Conservation (phyloP, 1,140 invertebrate species). For the Euwallacea fornicatus region DNA sequence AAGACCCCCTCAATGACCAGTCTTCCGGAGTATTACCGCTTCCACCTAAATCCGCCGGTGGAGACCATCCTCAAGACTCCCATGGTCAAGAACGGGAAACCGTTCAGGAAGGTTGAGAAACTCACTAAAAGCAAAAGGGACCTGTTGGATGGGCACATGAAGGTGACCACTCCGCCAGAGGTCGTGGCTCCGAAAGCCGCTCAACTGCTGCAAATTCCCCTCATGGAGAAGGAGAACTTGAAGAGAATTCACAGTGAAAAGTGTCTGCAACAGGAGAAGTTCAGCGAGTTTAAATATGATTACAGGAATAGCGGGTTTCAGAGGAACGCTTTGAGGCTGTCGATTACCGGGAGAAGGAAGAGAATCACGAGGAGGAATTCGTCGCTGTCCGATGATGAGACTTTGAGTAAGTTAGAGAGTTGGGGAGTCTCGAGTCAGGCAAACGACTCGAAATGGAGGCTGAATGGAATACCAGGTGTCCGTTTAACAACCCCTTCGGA, state of each 20-base stretch:
- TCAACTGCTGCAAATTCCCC: conserved; percentile 59
- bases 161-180: conserved; percentile 52
- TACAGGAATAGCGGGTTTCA: conserved; percentile 44
- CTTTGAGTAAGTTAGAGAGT: conserved; percentile 19
- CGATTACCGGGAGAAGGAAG: conserved; percentile 39
- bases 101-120: conserved; percentile 34
- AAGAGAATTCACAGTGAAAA: conserved; percentile 28
- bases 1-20: conserved; percentile 54
- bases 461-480: too few relatives aligned
- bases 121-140: conserved; percentile 28
- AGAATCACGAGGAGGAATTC: conserved; percentile 31
- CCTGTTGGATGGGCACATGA: conserved; percentile 32
- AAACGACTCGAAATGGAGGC: too few relatives aligned
- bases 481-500: too few relatives aligned
- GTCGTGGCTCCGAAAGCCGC: conserved; percentile 62
- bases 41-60: conserved; percentile 29
- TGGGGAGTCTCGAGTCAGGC: too few relatives aligned
- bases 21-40: conserved; percentile 50
- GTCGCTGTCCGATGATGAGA: conserved; percentile 37
- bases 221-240: conserved; percentile 34
- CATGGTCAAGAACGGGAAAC: conserved; percentile 48
- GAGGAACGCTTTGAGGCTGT: conserved; percentile 43
- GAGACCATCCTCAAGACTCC: conserved; percentile 57
- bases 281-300: conserved; percentile 34
- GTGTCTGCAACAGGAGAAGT: conserved; percentile 18